Base-by-base conservation (phyloP, 92 coral and sea anemone genomes). In the Palythoa grandiflora region DNA sequence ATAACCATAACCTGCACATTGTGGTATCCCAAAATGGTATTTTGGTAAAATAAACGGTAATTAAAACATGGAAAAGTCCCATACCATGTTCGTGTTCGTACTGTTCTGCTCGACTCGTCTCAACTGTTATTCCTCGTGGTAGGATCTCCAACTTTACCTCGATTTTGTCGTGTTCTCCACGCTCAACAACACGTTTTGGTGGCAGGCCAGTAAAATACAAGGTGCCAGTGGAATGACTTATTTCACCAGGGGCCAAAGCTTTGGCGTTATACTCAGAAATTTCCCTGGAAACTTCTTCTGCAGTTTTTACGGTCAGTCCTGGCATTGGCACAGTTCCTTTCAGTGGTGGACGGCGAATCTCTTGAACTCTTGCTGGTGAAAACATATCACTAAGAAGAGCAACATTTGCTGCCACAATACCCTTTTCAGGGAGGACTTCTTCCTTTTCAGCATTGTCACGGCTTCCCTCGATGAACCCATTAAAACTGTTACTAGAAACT, bases 221-320 rank as follows among this genome's bases (percentile, higher is more conserved):
- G 66, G 91, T 97, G 17, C 92, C 94, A 6, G 95, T 85, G 48
- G 95, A 78, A 66, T 93, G 94, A 75, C 98, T 95, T 57, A 97
- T 72, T 50, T 95, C 98, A 14, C 99, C 99, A 1, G 98, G 95
- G 15, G 99, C 99, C 9, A 97, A 80, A 5, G 99, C 94, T 88
- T 93, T 92, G 51, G 98, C 99, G 60, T 97, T 97, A 77, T 97
- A 93, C 75, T 90, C 94, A 9, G 99, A 92, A 38, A 97, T 97
- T 89, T 96, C 96, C 14, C 93, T 92, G 55, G 94, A 95, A 7
- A 97, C 92, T 6, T 95, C 99, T 1, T 94, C 79, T 2, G 98
- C 93, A 9, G 96, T 93, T 81, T 92, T 93, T 38, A 90, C 84
- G 36, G 96, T 92, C 5, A 97, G 89, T 44, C 99, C 99, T 1